Conservation (phyloP, 1,140 invertebrate genomes). For the Drosophila virilis region DNA sequence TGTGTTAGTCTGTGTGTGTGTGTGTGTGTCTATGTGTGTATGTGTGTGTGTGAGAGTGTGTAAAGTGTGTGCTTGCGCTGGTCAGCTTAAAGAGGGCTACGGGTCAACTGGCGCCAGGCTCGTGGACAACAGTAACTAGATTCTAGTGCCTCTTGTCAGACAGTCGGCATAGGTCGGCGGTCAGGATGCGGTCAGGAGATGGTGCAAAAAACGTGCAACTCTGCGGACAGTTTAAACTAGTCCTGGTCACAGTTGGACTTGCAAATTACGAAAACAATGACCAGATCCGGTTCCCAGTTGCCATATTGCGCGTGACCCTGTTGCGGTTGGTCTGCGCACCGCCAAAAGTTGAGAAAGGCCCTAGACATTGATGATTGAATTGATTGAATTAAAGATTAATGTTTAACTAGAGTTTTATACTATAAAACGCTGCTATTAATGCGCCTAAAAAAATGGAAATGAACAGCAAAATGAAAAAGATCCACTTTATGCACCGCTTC, state of each 20-base stretch:
- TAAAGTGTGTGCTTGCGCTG: constrained; percentile 22
- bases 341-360: no score
- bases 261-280: constrained; percentile 24
- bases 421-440: no score
- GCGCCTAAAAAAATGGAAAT: no score
- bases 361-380: no score
- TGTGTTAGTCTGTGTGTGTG: constrained; percentile 12
- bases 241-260: constrained; percentile 1
- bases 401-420: no score
- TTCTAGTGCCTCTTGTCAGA: constrained; percentile 59
- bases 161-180: constrained; percentile 42
- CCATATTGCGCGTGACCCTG: no score
- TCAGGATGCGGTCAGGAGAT: constrained; percentile 21
- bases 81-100: constrained; percentile 56
- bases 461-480: no score
- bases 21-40: constrained; percentile 27
- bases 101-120: constrained; percentile 34
- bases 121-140: constrained; percentile 54
- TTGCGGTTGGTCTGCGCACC: no score
- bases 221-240: constrained; percentile 23
- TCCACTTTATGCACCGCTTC: no score
- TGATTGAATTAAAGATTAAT: no score
- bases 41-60: constrained; percentile 11
- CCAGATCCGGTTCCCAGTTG: not conserved
- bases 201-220: constrained; percentile 24